A percentile compares a stretch with the other conserved stretches of the same genome.
These are phyloP conservation scores for Rhinolophus sinicus DNA, from an alignment of 2,113 vertebrate genomes.

Conservation along the genomic window DNA sequence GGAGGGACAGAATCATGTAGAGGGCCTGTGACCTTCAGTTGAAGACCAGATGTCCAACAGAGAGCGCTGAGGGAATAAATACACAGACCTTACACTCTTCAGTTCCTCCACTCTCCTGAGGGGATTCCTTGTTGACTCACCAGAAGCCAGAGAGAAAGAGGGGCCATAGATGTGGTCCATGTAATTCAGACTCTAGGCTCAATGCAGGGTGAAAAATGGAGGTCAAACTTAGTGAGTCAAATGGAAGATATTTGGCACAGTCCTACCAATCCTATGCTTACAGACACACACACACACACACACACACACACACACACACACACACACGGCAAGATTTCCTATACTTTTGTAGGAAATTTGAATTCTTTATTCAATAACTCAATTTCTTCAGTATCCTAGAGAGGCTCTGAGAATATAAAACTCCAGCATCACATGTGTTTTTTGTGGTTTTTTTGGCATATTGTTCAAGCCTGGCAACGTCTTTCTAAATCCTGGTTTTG, in stretches of 20 bases:
- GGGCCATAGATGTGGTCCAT: background rate
- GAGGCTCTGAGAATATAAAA: background rate
- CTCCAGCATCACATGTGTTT: background rate
- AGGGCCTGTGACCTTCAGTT: background rate
- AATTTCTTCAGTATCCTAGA: background rate
- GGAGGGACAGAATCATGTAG: background rate
- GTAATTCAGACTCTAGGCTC: background rate
- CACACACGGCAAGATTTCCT: background rate
- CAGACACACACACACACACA: background rate
- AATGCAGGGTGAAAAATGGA: background rate
- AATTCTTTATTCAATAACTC: background rate
- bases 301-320: background rate
- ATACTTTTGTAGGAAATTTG: background rate
- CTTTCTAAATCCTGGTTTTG: background rate
- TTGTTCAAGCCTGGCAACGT: background rate
- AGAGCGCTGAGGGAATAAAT: background rate
- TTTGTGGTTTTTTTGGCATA: background rate
- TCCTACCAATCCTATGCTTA: background rate
- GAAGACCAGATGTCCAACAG: background rate
- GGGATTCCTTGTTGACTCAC: background rate
- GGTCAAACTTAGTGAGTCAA: background rate
- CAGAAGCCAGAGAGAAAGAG: background rate
- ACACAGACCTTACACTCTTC: background rate
- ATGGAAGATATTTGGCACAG: background rate
- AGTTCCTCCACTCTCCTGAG: background rate